Evolutionary conservation across 2,797 vertebrate species (phyloP), one percentile per base, ranked within the genome.

Genomic region (Steatocranus sp.): DNA sequence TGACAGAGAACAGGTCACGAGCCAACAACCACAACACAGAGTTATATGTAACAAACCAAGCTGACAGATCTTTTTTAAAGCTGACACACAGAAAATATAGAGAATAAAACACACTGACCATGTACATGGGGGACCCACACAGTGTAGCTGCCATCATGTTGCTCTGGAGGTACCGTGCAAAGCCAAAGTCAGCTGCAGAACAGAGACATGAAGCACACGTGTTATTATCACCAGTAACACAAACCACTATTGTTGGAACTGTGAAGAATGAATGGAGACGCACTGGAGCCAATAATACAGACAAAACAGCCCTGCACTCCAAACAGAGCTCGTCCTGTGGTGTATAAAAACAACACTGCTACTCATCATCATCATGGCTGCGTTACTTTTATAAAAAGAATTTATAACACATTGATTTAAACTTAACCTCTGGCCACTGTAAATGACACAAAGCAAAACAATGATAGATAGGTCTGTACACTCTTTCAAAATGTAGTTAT

Each of bases 61-160:
- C 51, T 53, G 20, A 79, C 3, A 20, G 20, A 10, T 53, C 8
- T 70, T 48, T 46, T 11, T 70, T 27, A 7, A 46, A 73, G 54
- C 54, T 32, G 3, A 75, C 11, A 63, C 23, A 78, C 36, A 70
- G 14, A 46, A 61, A 23, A 38, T 38, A 63, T 11, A 46, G 4
- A 73, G 41, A 30, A 30, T 30, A 48, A 56, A 81, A 63, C 43
- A 74, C 48, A 92, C 91, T 93, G 30, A 99, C 98, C 98, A 99
- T 99, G 88, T 99, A 99, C 98, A 99, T 99, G 1, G 98, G 98
- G 36, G 98, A 99, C 17, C 98, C 98, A 82, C 98, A 99, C 4
- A 99, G 94, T 1, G 98, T 99, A 85, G 98, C 98, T n/a, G 98
- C 98, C 98, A 99, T 99, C 98, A 99, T 99, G 95, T 99, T 99